Evolutionary conservation across 2,113 vertebrate genomes (phyloP).

Genomic region (Perca schrenkii): DNA sequence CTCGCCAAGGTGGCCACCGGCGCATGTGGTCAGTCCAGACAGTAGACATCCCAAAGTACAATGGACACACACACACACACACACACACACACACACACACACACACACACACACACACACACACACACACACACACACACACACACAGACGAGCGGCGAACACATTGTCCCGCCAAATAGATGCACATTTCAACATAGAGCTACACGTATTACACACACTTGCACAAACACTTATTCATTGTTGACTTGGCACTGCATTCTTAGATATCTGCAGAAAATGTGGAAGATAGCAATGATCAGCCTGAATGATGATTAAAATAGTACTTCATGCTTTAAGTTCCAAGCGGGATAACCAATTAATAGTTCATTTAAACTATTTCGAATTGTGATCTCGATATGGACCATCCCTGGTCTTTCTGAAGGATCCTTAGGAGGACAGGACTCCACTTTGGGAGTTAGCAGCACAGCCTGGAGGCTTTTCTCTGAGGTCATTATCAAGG

Average conservation of each 20-base stretch:
- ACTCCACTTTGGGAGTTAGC: slow-evolving; percentile 39
- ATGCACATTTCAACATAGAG: slow-evolving; percentile 7
- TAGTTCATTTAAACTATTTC: neutral
- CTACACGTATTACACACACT: neutral
- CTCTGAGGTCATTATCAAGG: slow-evolving; percentile 58
- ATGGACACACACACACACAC: slow-evolving; percentile 42
- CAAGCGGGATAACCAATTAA: neutral
- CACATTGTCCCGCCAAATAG: slow-evolving; percentile 26
- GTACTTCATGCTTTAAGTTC: neutral
- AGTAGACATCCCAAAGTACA: slow-evolving; percentile 53
- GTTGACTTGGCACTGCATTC: neutral
- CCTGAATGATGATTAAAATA: neutral
- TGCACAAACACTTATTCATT: neutral
- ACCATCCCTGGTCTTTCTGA: neutral
- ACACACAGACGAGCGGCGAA: neutral
- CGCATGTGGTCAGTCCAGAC: slow-evolving; percentile 66
- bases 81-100: slow-evolving; percentile 24
- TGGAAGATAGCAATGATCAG: no score
- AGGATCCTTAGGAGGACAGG: slow-evolving; percentile 4
- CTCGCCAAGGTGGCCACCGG: slow-evolving; percentile 31
- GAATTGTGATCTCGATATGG: neutral
- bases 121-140: slow-evolving; percentile 24
- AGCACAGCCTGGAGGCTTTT: slow-evolving; percentile 34
- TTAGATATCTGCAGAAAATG: neutral
- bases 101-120: no score